A percentile compares a stretch with the other conserved stretches of the same genome.
phyloP scores from a whole-genome alignment of 1,140 invertebrate species.

The Nixonia krombeini region DNA sequence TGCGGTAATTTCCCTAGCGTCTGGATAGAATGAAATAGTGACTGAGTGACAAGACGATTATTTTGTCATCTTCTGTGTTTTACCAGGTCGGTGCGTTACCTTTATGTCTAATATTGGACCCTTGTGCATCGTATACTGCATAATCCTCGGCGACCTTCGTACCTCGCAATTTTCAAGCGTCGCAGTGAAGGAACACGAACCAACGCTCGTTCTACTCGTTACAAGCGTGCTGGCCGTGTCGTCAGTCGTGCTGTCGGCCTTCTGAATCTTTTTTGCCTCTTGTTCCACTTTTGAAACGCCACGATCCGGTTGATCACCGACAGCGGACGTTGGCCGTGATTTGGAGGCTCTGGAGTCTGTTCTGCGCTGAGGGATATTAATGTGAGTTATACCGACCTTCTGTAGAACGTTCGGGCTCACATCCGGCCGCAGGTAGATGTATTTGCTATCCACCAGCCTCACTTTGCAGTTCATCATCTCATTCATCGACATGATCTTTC shows the following conservation, averaged over 20 bases:
- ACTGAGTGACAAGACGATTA: too few species aligned
- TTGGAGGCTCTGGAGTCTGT: neutral
- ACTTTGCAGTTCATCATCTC: conserved; percentile 59
- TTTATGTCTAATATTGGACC: conserved; percentile 70
- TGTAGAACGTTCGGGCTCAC: conserved; percentile 27
- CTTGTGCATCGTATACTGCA: conserved; percentile 61
- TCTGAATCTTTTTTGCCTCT: neutral
- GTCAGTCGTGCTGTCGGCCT: neutral
- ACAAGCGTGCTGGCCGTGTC: neutral
- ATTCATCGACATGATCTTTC: conserved; percentile 20
- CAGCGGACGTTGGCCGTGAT: conserved; percentile 13
- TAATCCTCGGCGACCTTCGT: conserved; percentile 30
- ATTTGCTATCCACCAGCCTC: conserved; percentile 55
- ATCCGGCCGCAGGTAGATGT: conserved; percentile 44
- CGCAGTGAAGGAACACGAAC: too few species aligned
- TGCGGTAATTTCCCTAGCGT: neutral
- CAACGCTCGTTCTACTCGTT: too few species aligned
- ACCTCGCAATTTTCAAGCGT: conserved; percentile 2
- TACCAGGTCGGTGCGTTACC: conserved; percentile 54
- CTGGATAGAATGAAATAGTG: neutral
- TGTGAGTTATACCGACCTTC: conserved; percentile 45
- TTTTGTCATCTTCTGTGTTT: conserved; percentile 3
- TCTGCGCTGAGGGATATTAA: conserved; percentile 19
- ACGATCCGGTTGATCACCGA: neutral
- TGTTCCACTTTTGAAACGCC: neutral